A percentile compares a stretch with the other conserved stretches of the same genome.
These are phyloP conservation scores for Nerophis ophidion DNA, from an alignment of 2,113 vertebrate genomes.

Conservation along the genomic window DNA sequence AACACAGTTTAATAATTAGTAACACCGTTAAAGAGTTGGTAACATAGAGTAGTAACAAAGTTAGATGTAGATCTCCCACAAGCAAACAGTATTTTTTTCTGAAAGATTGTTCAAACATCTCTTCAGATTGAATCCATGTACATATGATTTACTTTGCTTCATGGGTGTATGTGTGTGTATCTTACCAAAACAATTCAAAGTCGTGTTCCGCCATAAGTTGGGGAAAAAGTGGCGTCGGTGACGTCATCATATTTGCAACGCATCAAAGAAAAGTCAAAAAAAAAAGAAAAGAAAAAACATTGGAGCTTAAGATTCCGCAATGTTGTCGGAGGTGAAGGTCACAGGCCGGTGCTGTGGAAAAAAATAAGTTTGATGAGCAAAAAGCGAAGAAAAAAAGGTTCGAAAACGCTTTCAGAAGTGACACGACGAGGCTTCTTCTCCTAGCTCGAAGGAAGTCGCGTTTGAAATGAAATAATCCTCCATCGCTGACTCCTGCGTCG, in stretches of 20 bases:
- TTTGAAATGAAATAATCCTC: constrained; percentile 18
- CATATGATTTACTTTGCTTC: too few relatives aligned
- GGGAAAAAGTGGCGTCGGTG: constrained; percentile 71
- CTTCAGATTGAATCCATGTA: too few relatives aligned
- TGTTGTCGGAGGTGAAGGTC: constrained; percentile 26
- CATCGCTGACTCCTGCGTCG: not conserved
- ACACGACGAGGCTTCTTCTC: constrained; percentile 30
- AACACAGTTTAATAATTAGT: too few relatives aligned
- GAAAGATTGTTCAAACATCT: too few relatives aligned
- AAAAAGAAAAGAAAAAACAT: too few relatives aligned
- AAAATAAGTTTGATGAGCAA: constrained; percentile 23
- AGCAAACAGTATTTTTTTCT: constrained; percentile 14
- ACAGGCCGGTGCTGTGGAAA: constrained; percentile 3
- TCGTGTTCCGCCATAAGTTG: constrained; percentile 76
- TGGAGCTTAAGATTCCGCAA: constrained; percentile 7
- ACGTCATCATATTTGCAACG: constrained; percentile 73
- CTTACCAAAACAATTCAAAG: constrained; percentile 74
- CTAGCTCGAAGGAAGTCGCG: not conserved
- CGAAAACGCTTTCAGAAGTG: constrained; percentile 49
- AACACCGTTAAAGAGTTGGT: too few relatives aligned
- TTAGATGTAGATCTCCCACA: constrained; percentile 33
- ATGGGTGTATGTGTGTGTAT: not conserved
- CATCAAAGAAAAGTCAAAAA: constrained; percentile 46
- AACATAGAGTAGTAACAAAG: too few relatives aligned
- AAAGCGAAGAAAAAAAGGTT: constrained; percentile 7